Percentiles rank a stretch among this genome's conserved stretches.
These are phyloP conservation scores for Tachycineta bicolor DNA, from an alignment of 2,113 vertebrate genomes.

Conservation along the genomic window DNA sequence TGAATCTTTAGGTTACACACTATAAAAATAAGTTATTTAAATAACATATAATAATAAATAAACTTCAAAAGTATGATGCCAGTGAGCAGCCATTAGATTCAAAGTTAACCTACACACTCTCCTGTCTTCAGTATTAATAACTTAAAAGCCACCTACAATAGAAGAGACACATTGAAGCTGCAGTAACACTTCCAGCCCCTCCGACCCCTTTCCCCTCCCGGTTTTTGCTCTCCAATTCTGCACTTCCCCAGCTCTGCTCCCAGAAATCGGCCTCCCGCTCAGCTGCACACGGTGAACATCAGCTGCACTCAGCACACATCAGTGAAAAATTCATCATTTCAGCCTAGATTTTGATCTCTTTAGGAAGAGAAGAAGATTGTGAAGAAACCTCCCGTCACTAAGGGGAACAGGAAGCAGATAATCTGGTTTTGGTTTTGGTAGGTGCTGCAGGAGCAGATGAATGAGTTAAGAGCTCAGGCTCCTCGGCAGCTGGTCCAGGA, in stretches of 20 bases:
- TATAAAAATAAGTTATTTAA: slow-evolving; percentile 74
- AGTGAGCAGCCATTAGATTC: neutral
- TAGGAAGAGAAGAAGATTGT: neutral
- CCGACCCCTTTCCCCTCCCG: fast-evolving
- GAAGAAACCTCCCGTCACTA: neutral
- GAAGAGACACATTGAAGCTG: neutral
- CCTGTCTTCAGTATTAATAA: neutral
- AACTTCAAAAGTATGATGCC: neutral
- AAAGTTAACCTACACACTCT: neutral
- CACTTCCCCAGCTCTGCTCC: neutral
- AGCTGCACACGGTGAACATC: neutral
- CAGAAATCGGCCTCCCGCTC: fast-evolving
- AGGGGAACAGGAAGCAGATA: slow-evolving; percentile 44
- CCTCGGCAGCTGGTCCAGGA: neutral
- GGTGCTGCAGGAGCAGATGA: neutral
- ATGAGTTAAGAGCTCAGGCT: neutral
- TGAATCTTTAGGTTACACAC: neutral
- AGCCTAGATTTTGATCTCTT: slow-evolving; percentile 8
- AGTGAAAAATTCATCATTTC: neutral
- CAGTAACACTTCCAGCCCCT: neutral
- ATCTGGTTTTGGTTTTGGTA: slow-evolving; percentile 10
- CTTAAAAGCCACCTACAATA: neutral
- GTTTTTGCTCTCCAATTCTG: neutral
- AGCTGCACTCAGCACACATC: neutral
- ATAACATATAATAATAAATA: slow-evolving; percentile 79